These are phyloP conservation scores for Crypturellus undulatus DNA, from an alignment of 2,113 vertebrate species.

Conservation along the genomic window DNA sequence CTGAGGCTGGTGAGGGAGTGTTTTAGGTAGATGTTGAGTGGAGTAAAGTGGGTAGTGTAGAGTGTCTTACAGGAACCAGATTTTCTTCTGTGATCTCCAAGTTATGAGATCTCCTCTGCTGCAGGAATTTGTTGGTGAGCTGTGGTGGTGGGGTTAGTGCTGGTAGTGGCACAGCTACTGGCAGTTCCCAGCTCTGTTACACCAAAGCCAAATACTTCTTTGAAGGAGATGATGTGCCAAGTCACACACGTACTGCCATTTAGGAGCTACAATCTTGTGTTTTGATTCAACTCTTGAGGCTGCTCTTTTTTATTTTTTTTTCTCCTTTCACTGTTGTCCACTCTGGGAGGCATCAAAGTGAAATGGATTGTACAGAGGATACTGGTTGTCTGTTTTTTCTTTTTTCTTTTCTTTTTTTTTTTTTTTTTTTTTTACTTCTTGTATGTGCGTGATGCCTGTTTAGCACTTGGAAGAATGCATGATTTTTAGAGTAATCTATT, in stretches of 20 bases:
- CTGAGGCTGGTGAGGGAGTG: background rate
- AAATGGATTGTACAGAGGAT: background rate
- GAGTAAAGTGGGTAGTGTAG: too few relatives aligned
- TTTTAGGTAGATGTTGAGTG: background rate
- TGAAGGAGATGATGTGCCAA: background rate
- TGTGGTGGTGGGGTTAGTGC: background rate
- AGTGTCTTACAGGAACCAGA: background rate
- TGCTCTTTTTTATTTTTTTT: background rate
- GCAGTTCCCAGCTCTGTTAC: background rate
- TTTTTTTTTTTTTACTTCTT: background rate
- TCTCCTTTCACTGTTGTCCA: background rate
- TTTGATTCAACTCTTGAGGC: background rate
- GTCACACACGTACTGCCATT: background rate
- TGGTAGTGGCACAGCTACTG: background rate
- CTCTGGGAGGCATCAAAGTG: background rate
- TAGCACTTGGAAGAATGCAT: background rate
- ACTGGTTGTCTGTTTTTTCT: background rate
- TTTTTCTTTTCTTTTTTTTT: too few relatives aligned
- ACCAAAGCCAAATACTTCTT: background rate
- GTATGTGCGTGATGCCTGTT: fast-evolving
- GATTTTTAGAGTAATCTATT: background rate
- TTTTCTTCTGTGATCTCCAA: background rate
- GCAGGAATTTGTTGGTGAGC: background rate
- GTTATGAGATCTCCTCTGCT: background rate
- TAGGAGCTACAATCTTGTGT: background rate